Conservation (phyloP, 2,797 vertebrate genomes). For the Coregonus suidteri region DNA sequence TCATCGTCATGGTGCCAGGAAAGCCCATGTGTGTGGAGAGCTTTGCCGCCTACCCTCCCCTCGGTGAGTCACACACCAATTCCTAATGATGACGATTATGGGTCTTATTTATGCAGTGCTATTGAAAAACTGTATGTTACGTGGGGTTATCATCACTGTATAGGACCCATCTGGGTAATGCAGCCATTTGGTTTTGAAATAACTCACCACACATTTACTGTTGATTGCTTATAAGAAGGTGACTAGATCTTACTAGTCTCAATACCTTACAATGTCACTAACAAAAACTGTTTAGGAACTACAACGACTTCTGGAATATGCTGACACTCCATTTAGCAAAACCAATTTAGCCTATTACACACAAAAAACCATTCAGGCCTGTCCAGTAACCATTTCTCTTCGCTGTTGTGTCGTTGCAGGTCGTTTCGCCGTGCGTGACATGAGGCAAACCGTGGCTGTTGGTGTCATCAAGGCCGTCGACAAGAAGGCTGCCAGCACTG, state of each 20-base stretch:
- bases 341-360: not conserved
- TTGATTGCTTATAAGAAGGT: no score
- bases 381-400: slow-evolving; percentile 4
- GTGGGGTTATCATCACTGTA: not conserved
- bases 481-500: slow-evolving; percentile 63
- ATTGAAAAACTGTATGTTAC: not conserved
- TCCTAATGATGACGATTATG: not conserved
- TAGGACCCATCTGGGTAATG: no score
- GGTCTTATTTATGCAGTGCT: not conserved
- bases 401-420: slow-evolving; percentile 52
- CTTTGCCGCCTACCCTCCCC: slow-evolving; percentile 76
- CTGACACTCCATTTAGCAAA: not conserved
- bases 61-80: slow-evolving; percentile 64
- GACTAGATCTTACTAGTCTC: no score
- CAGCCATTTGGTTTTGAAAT: no score
- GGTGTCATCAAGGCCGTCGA: slow-evolving; percentile 78
- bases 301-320: not conserved
- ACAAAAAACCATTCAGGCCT: not conserved
- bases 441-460: slow-evolving; percentile 83
- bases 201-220: no score
- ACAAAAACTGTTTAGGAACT: not conserved
- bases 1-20: slow-evolving; percentile 72
- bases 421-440: slow-evolving; percentile 77
- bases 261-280: no score
- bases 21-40: slow-evolving; percentile 82